A percentile compares a stretch with the other conserved stretches of the same genome.
Evolutionary conservation across 2,797 vertebrate genomes (phyloP).

Genomic region (Muraenolepis orangiensis): DNA sequence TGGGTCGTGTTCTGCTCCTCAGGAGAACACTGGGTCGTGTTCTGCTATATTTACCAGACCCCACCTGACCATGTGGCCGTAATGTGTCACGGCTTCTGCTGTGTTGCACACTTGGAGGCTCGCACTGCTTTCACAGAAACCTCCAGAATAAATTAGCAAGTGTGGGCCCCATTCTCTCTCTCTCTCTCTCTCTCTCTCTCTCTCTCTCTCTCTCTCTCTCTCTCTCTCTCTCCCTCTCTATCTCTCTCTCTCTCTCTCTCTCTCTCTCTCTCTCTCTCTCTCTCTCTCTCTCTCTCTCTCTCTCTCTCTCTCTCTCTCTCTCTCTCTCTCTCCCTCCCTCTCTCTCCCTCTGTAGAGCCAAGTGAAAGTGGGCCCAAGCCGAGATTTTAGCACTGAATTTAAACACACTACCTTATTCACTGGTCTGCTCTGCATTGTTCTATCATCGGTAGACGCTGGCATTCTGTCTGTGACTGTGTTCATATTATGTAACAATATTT

Average conservation of each 20-base stretch:
- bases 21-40: slow-evolving; percentile 36
- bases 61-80: slow-evolving; percentile 77
- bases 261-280: too few relatives aligned
- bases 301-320: too few relatives aligned
- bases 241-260: too few relatives aligned
- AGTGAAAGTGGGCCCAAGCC: slow-evolving; percentile 16
- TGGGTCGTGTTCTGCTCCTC: slow-evolving; percentile 45
- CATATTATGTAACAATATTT: too few relatives aligned
- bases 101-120: slow-evolving; percentile 67
- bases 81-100: slow-evolving; percentile 80
- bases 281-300: too few relatives aligned
- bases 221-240: neutral
- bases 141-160: slow-evolving; percentile 77
- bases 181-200: neutral
- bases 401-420: slow-evolving; percentile 26
- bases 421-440: slow-evolving; percentile 4
- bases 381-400: slow-evolving; percentile 30
- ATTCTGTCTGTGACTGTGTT: too few relatives aligned
- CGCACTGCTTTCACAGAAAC: slow-evolving; percentile 61
- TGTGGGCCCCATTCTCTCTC: slow-evolving; percentile 66
- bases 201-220: neutral
- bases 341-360: slow-evolving; percentile 30
- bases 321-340: too few relatives aligned
- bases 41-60: slow-evolving; percentile 67
- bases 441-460: neutral